Evolutionary conservation across 2,797 vertebrate species (phyloP).

Genomic region (Centroberyx gerrardi): DNA sequence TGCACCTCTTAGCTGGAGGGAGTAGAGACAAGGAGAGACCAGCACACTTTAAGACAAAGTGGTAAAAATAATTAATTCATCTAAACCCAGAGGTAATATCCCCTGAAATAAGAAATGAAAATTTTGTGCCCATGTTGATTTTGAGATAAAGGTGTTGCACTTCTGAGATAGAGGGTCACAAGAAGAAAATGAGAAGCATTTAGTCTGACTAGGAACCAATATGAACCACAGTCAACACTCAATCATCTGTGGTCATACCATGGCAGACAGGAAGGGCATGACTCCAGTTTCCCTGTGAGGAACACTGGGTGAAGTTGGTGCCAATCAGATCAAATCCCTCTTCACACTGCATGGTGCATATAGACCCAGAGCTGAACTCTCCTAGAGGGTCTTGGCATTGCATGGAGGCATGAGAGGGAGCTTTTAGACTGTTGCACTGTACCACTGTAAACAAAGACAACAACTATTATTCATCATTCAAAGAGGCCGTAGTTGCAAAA

Average conservation of each 20-base stretch:
- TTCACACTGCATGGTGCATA: slow-evolving; percentile 66
- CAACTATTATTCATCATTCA: background rate
- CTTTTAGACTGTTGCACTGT: slow-evolving; percentile 50
- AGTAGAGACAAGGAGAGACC: background rate
- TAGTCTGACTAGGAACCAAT: background rate
- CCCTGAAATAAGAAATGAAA: too few species aligned
- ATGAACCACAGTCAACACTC: background rate
- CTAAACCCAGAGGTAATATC: too few species aligned
- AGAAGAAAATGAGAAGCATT: background rate
- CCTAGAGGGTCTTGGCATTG: slow-evolving; percentile 64
- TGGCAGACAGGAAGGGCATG: slow-evolving; percentile 68
- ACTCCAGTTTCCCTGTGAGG: slow-evolving; percentile 71
- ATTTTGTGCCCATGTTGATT: too few species aligned
- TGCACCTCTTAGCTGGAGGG: slow-evolving; percentile 48
- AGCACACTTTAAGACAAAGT: background rate
- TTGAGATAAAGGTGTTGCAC: too few species aligned
- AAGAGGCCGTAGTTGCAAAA: background rate
- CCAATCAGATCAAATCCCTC: slow-evolving; percentile 76
- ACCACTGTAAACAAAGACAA: slow-evolving; percentile 56
- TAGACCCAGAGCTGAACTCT: slow-evolving; percentile 69
- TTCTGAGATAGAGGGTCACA: background rate
- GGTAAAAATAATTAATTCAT: too few species aligned
- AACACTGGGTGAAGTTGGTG: slow-evolving; percentile 65
- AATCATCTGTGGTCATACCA: slow-evolving; percentile 57
- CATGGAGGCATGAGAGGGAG: slow-evolving; percentile 52